Base-by-base conservation (phyloP, 1,140 invertebrate genomes). In the Pararge aegeria region DNA sequence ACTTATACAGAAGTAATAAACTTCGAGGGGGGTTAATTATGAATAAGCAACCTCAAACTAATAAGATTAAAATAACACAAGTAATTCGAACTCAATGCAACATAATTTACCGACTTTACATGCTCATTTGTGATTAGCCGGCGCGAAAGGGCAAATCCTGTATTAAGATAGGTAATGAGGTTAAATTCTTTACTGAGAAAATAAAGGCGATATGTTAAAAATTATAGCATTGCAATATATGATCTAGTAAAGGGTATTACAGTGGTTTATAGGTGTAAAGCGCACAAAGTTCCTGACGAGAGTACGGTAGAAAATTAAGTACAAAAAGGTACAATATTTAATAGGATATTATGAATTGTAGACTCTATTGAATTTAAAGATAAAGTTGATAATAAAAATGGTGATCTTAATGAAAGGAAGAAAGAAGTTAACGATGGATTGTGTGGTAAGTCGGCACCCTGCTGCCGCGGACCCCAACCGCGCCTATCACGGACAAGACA, bases 141-240 rank as follows among this genome's bases (percentile, higher is more conserved):
- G 87, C 87, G 87, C 84, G 87, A 89, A 89, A 89, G 87, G 86
- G 86, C 82, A 89, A 89, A 89, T 89, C 83, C 86, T 85, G 79
- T 85, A 89, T 89, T 89, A 89, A 89, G 87, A 89, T 89, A 89
- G 87, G 84, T 87, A 89, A 89, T 89, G 84, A 87, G 87, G 87
- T 89, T 87, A 89, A 89, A 85, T 80, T 77, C 74, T 38, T 63
- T 55, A 37, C 50, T 30, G 55, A 71, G 68, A 70, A 68, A 50
- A 30, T 61, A 73, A 87, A 79, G 24, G 73, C 40, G 56, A 67
- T 37, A 79, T 71, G 55, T 76, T 21, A 40, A 29, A 37, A 30
- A 30, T 27, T 53, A 37, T 46, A 16, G 16, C 77, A 83, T 57
- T 42, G 70, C 56, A 82, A 76, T 71, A 64, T 80, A 69, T 55